phyloP scores from a whole-genome alignment of 35 echinoderm and acorn worm genomes.

The Apostichopus californicus region DNA sequence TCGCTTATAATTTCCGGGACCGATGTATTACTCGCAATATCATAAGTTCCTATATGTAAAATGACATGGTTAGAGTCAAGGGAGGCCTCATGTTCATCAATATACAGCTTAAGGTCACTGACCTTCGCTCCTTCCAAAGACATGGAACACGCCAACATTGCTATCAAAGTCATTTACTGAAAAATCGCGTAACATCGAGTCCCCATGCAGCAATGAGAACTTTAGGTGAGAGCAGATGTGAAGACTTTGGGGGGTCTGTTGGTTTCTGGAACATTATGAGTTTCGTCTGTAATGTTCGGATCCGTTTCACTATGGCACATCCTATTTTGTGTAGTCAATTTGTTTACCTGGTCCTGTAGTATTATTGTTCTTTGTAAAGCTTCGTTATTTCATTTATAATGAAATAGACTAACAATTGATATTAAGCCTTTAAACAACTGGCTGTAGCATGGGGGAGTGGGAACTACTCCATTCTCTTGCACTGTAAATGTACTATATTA shows the following conservation, averaged over 20 bases:
- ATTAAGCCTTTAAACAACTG: too few relatives aligned
- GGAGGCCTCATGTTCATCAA: not conserved
- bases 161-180: conserved; percentile 5
- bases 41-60: not conserved
- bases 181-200: conserved; percentile 22
- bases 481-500: too few relatives aligned
- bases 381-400: too few relatives aligned
- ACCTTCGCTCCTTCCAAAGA: not conserved
- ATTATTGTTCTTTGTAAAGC: too few relatives aligned
- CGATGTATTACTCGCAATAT: not conserved
- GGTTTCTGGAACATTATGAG: not conserved
- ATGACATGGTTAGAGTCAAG: conserved; percentile 15
- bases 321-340: conserved; percentile 1
- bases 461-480: too few relatives aligned
- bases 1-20: not conserved
- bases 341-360: not conserved
- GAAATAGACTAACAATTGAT: too few relatives aligned
- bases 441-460: too few relatives aligned
- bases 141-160: not conserved
- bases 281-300: not conserved
- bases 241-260: not conserved
- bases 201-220: conserved; percentile 10
- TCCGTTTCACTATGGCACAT: not conserved
- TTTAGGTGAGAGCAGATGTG: not conserved
- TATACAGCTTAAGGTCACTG: not conserved